These are phyloP conservation scores for Meiosimyza decipiens DNA, from an alignment of 2,888 invertebrate genomes.

Conservation along the genomic window DNA sequence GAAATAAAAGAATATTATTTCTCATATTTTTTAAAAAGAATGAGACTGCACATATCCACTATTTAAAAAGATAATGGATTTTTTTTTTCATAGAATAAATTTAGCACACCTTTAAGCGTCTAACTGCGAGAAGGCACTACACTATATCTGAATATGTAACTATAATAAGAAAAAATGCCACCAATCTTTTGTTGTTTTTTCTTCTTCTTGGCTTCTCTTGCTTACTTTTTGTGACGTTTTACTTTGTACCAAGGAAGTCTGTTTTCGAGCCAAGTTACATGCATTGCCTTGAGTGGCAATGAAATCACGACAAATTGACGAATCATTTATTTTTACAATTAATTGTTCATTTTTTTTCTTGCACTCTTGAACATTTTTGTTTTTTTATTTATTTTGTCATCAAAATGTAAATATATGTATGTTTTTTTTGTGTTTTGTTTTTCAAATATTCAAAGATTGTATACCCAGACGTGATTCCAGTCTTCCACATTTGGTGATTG, in stretches of 20 bases:
- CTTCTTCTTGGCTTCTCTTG: neutral
- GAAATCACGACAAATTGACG: slow-evolving; percentile 10
- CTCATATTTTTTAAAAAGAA: neutral
- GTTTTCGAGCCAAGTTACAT: slow-evolving; percentile 33
- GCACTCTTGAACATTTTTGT: slow-evolving; percentile 31
- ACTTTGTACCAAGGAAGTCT: slow-evolving; percentile 16
- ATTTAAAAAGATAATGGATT: neutral
- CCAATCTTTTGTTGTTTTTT: neutral
- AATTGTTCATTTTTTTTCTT: slow-evolving; percentile 21
- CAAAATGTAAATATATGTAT: no score
- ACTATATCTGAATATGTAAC: neutral
- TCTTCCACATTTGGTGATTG: no score
- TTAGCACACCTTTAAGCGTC: neutral
- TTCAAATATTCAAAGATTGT: no score
- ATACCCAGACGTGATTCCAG: no score
- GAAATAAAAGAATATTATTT: slow-evolving; percentile 24
- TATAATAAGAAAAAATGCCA: slow-evolving; percentile 5
- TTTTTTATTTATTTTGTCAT: neutral
- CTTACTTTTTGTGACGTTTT: neutral
- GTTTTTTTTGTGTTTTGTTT: no score
- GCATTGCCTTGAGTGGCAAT: slow-evolving; percentile 26
- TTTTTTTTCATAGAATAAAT: neutral
- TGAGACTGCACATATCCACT: slow-evolving; percentile 24
- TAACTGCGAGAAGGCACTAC: neutral
- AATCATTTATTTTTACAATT: neutral